Base-by-base conservation (phyloP, 2,797 vertebrate species). In the Poecilia wingei region DNA sequence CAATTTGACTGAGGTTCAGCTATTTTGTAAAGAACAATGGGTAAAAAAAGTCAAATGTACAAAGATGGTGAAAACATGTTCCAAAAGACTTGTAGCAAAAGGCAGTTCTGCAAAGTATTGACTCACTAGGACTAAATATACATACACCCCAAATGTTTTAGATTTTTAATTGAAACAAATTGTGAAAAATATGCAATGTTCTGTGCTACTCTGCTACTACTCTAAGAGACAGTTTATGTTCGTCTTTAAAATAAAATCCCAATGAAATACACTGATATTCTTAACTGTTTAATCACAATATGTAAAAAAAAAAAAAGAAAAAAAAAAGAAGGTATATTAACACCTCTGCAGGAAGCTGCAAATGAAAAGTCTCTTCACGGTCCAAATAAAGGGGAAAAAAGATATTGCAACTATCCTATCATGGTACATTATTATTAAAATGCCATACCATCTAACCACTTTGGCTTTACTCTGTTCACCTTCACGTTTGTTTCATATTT, bases 401-500 rank as follows among this genome's bases (percentile, higher is more conserved):
- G 13, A 25, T 41, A 6, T 61, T 79, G 14, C 25, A 61, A 75
- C 73, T 1, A 5, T 39, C 14, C 76, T 28, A 79, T 69, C 45
- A 46, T 25, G 6, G 64, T 68, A 64, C 53, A 43, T 53, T 70
- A 64, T 69, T 75, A 25, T 61, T 69, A 68, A 59, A 41, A 5
- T 4, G 55, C 20, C 36, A 20, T 45, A 69, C 77, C 51, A 74
- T 59, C 77, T 69, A 64, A 78, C 79, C 55, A 16, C 39, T 20
- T 76, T 82, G 49, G 47, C 61, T 85, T 84, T 74, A 33, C 81
- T 73, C 22, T 20, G 36, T 46, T 79, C 16, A 41, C 14, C 80
- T 82, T 73, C 20, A 36, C 81, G 73, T 79, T 78, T 74, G 82
- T 79, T 84, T 84, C 55, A 59, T 82, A 77, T 85, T 70, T 79